These are phyloP conservation scores for Scaptomyza montana DNA, from an alignment of 1,140 invertebrate genomes.

Conservation along the genomic window DNA sequence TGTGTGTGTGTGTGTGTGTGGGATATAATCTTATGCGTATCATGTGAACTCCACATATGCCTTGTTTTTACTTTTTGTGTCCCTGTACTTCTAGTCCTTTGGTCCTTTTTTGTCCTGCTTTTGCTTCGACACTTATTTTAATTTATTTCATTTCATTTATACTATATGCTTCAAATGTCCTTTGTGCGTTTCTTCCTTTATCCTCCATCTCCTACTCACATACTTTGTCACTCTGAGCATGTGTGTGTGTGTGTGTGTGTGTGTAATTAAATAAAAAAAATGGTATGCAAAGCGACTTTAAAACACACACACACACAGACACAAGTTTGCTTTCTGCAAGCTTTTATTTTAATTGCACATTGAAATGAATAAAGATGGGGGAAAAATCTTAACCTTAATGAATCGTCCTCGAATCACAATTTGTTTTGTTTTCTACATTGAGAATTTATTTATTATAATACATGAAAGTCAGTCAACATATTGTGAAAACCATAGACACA, in stretches of 20 bases:
- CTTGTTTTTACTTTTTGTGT: conserved; percentile 11
- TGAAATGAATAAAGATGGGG: conserved; percentile 27
- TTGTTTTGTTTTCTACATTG: neutral
- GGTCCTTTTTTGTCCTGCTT: conserved; percentile 61
- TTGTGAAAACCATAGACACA: neutral
- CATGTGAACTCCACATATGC: conserved; percentile 63
- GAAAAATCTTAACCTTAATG: neutral
- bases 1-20: conserved; percentile 22
- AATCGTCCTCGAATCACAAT: too few species aligned
- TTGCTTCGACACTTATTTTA: conserved; percentile 80
- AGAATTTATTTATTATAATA: neutral
- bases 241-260: conserved; percentile 16
- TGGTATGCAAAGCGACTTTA: conserved; percentile 45
- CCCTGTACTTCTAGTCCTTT: conserved; percentile 41
- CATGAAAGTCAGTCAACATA: neutral
- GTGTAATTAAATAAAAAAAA: conserved; percentile 80
- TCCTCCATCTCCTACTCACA: too few species aligned
- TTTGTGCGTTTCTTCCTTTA: conserved; percentile 26
- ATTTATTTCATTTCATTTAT: conserved; percentile 81
- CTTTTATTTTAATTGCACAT: conserved; percentile 71
- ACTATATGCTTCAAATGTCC: conserved; percentile 66
- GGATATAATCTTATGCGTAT: conserved; percentile 70
- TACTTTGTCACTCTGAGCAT: too few species aligned
- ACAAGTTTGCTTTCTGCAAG: conserved; percentile 19
- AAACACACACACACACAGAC: conserved; percentile 1